Base-by-base conservation (phyloP, 2,888 invertebrate genomes). In the Dermolepida albohirtum region DNA sequence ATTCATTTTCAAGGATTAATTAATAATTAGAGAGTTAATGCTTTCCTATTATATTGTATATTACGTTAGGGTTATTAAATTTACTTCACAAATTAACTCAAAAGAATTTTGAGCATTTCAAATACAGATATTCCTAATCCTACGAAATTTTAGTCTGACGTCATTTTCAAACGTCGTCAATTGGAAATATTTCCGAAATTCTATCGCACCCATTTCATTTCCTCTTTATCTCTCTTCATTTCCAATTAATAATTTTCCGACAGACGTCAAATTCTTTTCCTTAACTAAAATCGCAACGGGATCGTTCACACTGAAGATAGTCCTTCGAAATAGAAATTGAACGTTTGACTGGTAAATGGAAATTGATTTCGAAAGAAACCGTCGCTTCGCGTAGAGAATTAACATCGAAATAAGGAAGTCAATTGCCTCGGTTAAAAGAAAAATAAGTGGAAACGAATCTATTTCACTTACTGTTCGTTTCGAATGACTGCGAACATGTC, bases 361-460 rank as follows among this genome's bases (percentile, higher is more conserved):
- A 49, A 62, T 49, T 62, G 47, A 47, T 62, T 49, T 62, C 17
- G 29, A 16, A 29, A 11, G 49, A 62, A 62, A 47, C 47, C 29
- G 39, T 11, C 39, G 34, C 39, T 11, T 34, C 47, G n/a, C 29
- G 11, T 29, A 29, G 34, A 47, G 59, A 34, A 62, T 62, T 47
- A 39, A 62, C 49, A 62, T 62, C 34, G 47, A 47, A 62, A 62
- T 49, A 47, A 49, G 59, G 34, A 57, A 57, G 43, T 62, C 59
- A 39, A 47, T 49, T 47, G 49, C 39, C 17, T 34, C 43, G 7
- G 47, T 14, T 39, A 34, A 47, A 27, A 14, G 59, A 47, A 55
- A 34, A 57, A 59, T 47, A 62, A 49, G 47, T 47, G 39, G 47
- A 62, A 62, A 17, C 14, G 59, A 47, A 34, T n/a, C 59, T 16